Evolutionary conservation across 2,888 invertebrate species (phyloP).

Genomic region (Danaus chrysippus): DNA sequence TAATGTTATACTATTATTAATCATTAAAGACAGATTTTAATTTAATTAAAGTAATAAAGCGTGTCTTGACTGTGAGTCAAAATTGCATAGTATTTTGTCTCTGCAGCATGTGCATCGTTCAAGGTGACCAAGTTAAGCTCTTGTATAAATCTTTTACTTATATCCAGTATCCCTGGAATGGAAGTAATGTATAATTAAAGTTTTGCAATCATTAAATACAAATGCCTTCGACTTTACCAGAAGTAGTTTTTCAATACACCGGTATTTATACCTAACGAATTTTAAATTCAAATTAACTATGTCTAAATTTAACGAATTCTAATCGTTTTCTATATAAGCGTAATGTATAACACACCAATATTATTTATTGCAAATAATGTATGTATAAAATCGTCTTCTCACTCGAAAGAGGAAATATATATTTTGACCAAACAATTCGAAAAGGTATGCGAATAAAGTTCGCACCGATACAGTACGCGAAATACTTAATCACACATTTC

Average conservation of each 20-base stretch:
- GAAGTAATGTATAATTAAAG: conserved; percentile 5
- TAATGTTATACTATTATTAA: too few species aligned
- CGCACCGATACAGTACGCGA: too few species aligned
- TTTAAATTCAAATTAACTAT: too few species aligned
- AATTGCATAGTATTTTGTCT: neutral
- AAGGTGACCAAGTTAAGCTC: conserved; percentile 4
- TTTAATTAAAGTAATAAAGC: neutral
- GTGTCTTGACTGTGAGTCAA: neutral
- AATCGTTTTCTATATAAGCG: too few species aligned
- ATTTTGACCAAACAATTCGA: too few species aligned
- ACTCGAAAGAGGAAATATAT: too few species aligned
- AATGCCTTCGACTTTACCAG: neutral
- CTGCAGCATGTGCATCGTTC: neutral
- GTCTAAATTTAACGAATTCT: too few species aligned
- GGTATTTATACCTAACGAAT: neutral
- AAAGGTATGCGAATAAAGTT: too few species aligned
- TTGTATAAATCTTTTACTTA: neutral
- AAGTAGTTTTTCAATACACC: neutral
- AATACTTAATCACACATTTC: neutral
- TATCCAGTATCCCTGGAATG: neutral
- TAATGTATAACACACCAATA: too few species aligned
- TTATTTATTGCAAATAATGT: too few species aligned
- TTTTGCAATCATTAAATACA: conserved; percentile 1
- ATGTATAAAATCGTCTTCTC: too few species aligned
- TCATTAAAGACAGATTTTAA: too few species aligned